Conservation (phyloP, 53 echinoderm and acorn worm genomes). For the Zoroaster sp. region DNA sequence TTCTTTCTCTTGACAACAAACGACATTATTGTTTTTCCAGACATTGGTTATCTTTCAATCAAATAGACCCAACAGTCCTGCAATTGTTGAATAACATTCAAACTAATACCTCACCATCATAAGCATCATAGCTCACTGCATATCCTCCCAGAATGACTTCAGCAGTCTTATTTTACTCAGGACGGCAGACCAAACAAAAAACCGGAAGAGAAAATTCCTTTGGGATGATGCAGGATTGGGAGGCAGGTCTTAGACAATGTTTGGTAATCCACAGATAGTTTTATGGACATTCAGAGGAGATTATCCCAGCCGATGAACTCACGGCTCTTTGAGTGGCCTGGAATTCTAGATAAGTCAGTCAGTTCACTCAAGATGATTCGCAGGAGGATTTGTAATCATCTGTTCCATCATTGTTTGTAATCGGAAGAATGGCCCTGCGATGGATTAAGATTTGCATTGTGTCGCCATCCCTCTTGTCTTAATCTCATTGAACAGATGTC, state of each 20-base stretch:
- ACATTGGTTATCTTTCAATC: background rate
- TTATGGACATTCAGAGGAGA: background rate
- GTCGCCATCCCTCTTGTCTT: background rate
- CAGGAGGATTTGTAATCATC: background rate
- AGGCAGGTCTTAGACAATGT: background rate
- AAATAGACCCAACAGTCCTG: background rate
- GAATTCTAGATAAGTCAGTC: slow-evolving; percentile 27
- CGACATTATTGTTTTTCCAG: background rate
- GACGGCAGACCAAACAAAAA: background rate
- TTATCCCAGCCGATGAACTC: background rate
- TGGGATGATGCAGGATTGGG: background rate
- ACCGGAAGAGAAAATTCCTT: background rate
- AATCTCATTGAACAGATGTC: background rate
- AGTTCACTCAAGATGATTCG: background rate
- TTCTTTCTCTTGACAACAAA: background rate
- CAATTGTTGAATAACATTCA: background rate
- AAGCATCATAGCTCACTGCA: background rate
- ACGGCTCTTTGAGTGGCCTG: background rate
- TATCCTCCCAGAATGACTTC: background rate
- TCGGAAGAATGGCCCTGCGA: background rate
- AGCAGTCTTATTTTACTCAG: background rate
- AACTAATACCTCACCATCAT: background rate
- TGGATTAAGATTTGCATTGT: background rate
- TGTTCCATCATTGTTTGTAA: background rate
- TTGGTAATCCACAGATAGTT: background rate